A percentile compares a stretch with the other conserved stretches of the same genome.
These are phyloP conservation scores for Pentamera pediparva DNA, from an alignment of 53 echinoderm and acorn worm genomes.

Conservation along the genomic window DNA sequence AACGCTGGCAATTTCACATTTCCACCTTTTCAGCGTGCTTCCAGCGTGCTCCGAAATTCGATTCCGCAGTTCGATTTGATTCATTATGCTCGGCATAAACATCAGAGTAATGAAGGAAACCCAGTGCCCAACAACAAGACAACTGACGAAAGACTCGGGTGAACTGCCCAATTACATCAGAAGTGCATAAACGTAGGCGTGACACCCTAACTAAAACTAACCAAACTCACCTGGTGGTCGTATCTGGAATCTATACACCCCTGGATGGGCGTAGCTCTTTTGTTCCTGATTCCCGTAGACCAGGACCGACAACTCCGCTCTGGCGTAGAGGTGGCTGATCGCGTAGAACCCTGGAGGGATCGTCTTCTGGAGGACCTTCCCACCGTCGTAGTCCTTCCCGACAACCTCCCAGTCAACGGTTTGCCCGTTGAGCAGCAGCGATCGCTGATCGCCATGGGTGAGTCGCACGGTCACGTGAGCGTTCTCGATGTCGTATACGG, in stretches of 20 bases:
- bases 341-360: constrained; percentile 9
- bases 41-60: too few relatives aligned
- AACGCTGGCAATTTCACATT: too few relatives aligned
- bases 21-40: too few relatives aligned
- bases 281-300: constrained; percentile 16
- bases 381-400: constrained; percentile 1
- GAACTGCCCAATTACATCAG: neutral
- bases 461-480: constrained; percentile 20
- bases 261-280: constrained; percentile 17
- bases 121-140: too few relatives aligned
- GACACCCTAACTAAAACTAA: neutral
- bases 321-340: constrained; percentile 16
- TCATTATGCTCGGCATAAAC: too few relatives aligned
- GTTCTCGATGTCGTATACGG: constrained; percentile 57
- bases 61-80: too few relatives aligned
- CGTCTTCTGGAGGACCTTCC: neutral
- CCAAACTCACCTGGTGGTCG: constrained; percentile 6
- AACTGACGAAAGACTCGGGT: too few relatives aligned
- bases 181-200: neutral
- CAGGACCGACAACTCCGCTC: constrained; percentile 13
- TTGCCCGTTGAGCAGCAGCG: constrained; percentile 10
- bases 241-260: constrained; percentile 1
- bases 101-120: too few relatives aligned
- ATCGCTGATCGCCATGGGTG: neutral
- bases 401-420: neutral